These are phyloP conservation scores for Pseudomyrmex pallidus DNA, from an alignment of 1,140 invertebrate genomes.

Conservation along the genomic window DNA sequence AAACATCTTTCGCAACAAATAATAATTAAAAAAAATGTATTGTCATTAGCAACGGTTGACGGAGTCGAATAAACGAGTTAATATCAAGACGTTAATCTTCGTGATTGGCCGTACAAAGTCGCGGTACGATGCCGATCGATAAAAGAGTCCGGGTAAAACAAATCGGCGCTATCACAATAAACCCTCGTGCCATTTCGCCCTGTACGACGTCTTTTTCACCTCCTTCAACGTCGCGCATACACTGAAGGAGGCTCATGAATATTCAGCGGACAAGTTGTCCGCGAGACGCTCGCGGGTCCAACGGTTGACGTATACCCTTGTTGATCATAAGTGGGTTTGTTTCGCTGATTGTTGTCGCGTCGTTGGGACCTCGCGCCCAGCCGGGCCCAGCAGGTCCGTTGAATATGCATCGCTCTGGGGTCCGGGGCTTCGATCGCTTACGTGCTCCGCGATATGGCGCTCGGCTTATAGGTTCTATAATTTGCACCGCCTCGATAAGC, in stretches of 20 bases:
- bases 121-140: slow-evolving; percentile 25
- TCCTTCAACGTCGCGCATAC: slow-evolving; percentile 35
- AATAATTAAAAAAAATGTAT: background rate
- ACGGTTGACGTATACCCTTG: slow-evolving; percentile 79
- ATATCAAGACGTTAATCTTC: background rate
- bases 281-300: slow-evolving; percentile 75
- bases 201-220: slow-evolving; percentile 31
- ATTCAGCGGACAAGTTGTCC: slow-evolving; percentile 80
- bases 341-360: slow-evolving; percentile 82
- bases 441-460: slow-evolving; percentile 66
- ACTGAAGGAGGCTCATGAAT: slow-evolving; percentile 77
- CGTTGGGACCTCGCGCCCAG: slow-evolving; percentile 21
- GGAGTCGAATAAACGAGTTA: background rate
- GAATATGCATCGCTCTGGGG: slow-evolving; percentile 75
- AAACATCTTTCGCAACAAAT: slow-evolving; percentile 9
- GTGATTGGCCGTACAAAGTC: background rate
- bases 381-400: slow-evolving; percentile 67
- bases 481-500: slow-evolving; percentile 71
- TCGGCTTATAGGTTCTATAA: slow-evolving; percentile 72
- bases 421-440: slow-evolving; percentile 28
- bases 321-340: slow-evolving; percentile 83
- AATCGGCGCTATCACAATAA: slow-evolving; percentile 45
- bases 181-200: background rate
- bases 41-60: background rate
- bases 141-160: background rate